A percentile compares a stretch with the other conserved stretches of the same genome.
These are phyloP conservation scores for Mythimna impura DNA, from an alignment of 2,888 invertebrate species.

Conservation along the genomic window DNA sequence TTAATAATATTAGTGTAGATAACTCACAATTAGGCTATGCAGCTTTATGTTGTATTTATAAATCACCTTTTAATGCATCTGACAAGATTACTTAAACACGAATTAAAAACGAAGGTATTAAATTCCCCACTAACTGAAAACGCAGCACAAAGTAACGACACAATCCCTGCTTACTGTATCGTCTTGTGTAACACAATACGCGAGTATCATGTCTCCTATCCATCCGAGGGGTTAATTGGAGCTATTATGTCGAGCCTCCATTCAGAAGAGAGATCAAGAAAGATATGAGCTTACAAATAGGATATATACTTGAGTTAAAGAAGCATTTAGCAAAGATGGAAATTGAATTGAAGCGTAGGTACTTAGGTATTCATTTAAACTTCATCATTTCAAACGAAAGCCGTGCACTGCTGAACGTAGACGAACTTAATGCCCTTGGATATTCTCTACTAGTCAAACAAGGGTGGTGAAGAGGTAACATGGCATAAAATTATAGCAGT, in stretches of 20 bases:
- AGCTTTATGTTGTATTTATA: too few species aligned
- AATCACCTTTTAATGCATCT: neutral
- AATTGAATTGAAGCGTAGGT: neutral
- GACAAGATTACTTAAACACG: conserved; percentile 30
- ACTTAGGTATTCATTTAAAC: neutral
- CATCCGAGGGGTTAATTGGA: conserved; percentile 42
- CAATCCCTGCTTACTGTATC: conserved; percentile 5
- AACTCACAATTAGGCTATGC: too few species aligned
- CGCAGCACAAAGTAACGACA: conserved; percentile 15
- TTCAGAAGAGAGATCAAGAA: conserved; percentile 39
- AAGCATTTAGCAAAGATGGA: neutral
- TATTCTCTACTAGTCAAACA: too few species aligned
- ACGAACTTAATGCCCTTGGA: too few species aligned
- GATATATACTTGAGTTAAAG: neutral
- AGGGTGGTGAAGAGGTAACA: too few species aligned
- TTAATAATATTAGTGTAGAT: too few species aligned
- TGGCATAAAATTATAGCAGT: too few species aligned
- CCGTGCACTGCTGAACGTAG: too few species aligned
- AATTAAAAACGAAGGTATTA: neutral
- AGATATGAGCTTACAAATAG: conserved; percentile 13
- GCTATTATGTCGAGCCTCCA: conserved; percentile 1
- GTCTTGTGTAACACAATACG: conserved; percentile 42
- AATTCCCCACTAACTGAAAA: neutral
- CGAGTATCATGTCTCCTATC: conserved; percentile 30
- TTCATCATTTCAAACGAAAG: neutral